A percentile compares a stretch with the other conserved stretches of the same genome.
Evolutionary conservation across 35 echinoderm and acorn worm genomes (phyloP).

Genomic region (Diadema setosum): DNA sequence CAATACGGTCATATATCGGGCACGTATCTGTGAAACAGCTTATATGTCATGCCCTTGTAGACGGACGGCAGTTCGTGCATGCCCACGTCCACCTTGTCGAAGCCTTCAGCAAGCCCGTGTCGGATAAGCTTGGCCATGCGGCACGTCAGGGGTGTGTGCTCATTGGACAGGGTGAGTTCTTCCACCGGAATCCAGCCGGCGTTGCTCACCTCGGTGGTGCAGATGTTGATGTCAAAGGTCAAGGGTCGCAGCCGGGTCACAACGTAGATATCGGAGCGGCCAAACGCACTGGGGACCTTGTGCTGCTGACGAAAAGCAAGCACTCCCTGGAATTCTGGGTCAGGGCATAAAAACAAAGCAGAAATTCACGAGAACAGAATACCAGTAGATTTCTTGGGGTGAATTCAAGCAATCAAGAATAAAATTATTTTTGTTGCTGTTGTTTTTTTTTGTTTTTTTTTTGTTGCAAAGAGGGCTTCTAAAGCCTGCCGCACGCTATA

Average conservation of each 20-base stretch:
- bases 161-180: conserved; percentile 27
- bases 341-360: neutral
- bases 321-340: conserved; percentile 84
- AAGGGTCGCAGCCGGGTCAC: conserved; percentile 79
- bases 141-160: conserved; percentile 53
- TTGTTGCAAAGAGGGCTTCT: too few relatives aligned
- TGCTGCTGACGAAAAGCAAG: conserved; percentile 94
- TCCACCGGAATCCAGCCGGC: conserved; percentile 79
- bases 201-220: conserved; percentile 59
- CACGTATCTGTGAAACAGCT: conserved; percentile 83
- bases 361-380: too few relatives aligned
- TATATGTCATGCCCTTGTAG: conserved; percentile 73
- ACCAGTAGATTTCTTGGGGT: too few relatives aligned
- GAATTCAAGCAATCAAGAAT: too few relatives aligned
- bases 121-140: conserved; percentile 51
- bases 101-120: conserved; percentile 50
- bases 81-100: conserved; percentile 69
- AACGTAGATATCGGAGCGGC: conserved; percentile 91
- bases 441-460: too few relatives aligned
- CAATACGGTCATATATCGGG: too few relatives aligned
- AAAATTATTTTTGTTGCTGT: too few relatives aligned
- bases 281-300: conserved; percentile 73
- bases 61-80: conserved; percentile 82
- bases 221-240: conserved; percentile 92
- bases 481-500: too few relatives aligned